A percentile compares a stretch with the other conserved stretches of the same genome.
phyloP scores from a whole-genome alignment of 2,888 invertebrate genomes.

The Polymixis flavicincta region DNA sequence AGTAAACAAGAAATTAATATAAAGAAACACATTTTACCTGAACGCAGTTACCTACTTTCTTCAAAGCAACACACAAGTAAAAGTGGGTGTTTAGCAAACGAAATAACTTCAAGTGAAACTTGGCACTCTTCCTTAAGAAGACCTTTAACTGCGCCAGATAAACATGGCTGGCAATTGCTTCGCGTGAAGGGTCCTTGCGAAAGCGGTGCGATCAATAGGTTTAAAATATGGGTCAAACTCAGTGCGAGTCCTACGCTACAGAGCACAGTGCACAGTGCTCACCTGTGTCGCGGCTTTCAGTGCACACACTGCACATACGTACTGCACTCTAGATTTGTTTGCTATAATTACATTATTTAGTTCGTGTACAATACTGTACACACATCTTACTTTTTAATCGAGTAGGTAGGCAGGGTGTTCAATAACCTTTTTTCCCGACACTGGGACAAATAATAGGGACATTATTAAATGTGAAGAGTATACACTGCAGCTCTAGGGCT shows the following conservation, averaged over 20 bases:
- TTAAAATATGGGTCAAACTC: constrained; percentile 84
- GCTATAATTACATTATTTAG: constrained; percentile 9
- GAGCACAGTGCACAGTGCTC: constrained; percentile 42
- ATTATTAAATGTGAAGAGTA: not conserved
- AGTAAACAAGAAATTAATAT: not conserved
- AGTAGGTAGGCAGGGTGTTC: too few species aligned
- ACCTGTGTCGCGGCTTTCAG: constrained; percentile 37
- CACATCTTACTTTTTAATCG: not conserved
- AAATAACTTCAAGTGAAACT: constrained; percentile 36
- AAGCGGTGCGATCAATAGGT: constrained; percentile 76
- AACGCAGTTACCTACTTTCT: constrained; percentile 1
- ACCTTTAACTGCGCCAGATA: constrained; percentile 50
- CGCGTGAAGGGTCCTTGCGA: constrained; percentile 61
- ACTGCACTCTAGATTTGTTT: constrained; percentile 30
- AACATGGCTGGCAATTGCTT: constrained; percentile 62
- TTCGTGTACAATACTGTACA: not conserved
- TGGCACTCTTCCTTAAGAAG: constrained; percentile 43
- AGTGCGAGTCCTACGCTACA: constrained; percentile 64
- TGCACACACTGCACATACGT: constrained; percentile 34
- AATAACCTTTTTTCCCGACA: not conserved
- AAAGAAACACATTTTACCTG: not conserved
- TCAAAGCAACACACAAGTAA: constrained; percentile 2
- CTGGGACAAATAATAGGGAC: not conserved
- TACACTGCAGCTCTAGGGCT: not conserved
- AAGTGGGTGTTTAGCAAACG: constrained; percentile 5